Percentiles rank a stretch among this genome's conserved stretches.
phyloP scores from a whole-genome alignment of 2,888 invertebrate species.

The Phytoseiulus persimilis region DNA sequence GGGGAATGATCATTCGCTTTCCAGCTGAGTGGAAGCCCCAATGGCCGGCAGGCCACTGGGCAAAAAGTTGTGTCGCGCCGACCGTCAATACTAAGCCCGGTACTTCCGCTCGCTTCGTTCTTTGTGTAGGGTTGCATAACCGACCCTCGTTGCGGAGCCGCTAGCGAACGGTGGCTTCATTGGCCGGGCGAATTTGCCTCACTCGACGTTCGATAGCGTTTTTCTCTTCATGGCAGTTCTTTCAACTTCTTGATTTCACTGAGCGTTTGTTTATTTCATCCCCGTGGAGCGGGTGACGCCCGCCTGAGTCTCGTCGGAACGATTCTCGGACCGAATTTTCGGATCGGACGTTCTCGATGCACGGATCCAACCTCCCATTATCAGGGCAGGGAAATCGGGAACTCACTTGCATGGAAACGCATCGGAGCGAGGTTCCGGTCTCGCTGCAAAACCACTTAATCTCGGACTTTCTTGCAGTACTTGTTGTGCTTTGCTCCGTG shows the following conservation, averaged over 20 bases:
- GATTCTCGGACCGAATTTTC: background rate
- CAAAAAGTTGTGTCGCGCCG: background rate
- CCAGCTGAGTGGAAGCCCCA: background rate
- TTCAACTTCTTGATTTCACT: background rate
- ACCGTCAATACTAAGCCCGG: background rate
- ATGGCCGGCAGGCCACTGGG: background rate
- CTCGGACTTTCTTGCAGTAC: background rate
- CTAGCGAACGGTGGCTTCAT: background rate
- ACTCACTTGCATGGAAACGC: background rate
- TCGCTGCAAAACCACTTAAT: background rate
- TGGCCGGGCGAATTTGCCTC: background rate
- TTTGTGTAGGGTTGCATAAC: background rate
- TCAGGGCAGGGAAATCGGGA: background rate
- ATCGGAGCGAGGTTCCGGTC: background rate
- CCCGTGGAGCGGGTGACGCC: background rate
- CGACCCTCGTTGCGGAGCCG: background rate
- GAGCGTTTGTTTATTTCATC: background rate
- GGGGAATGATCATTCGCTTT: background rate
- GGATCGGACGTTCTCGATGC: too few species aligned
- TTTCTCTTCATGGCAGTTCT: background rate
- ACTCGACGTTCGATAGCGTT: background rate
- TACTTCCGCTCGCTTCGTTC: background rate
- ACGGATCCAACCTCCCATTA: too few species aligned
- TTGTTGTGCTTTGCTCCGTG: slow-evolving; percentile 16
- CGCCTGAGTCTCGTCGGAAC: background rate